Evolutionary conservation across 2,888 invertebrate species (phyloP).

Genomic region (Rhagophthalmus giganteus): DNA sequence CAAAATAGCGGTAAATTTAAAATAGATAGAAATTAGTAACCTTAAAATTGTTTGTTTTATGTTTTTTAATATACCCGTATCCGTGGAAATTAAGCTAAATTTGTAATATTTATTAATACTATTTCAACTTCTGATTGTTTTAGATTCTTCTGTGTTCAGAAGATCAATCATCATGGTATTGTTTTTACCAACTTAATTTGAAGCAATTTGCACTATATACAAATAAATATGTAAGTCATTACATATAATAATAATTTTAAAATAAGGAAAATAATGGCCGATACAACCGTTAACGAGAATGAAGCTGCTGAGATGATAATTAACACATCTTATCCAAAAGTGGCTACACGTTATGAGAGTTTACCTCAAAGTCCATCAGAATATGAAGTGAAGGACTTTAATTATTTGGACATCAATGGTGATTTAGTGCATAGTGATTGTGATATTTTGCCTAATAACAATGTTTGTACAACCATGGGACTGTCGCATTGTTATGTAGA

Average conservation of each 20-base stretch:
- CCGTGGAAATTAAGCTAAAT: too few species aligned
- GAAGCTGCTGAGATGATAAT: conserved; percentile 11
- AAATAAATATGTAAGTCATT: conserved; percentile 5
- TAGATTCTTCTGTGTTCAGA: too few species aligned
- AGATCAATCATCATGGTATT: conserved; percentile 1
- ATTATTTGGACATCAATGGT: conserved; percentile 39
- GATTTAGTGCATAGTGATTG: conserved; percentile 34
- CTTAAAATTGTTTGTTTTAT: not conserved
- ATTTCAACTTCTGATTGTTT: too few species aligned
- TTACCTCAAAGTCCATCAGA: conserved; percentile 12
- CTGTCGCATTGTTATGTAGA: conserved; percentile 35
- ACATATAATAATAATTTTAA: not conserved
- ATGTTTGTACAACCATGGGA: conserved; percentile 42
- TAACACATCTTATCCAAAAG: conserved; percentile 12
- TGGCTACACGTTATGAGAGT: conserved; percentile 11
- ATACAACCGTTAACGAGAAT: conserved; percentile 26
- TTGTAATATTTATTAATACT: too few species aligned
- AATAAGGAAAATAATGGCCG: conserved; percentile 23
- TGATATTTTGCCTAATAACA: conserved; percentile 50
- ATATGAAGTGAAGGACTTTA: conserved; percentile 29
- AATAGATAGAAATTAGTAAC: not conserved
- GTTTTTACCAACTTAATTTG: conserved; percentile 12
- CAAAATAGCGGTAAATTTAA: conserved; percentile 27
- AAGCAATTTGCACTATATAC: conserved; percentile 1
- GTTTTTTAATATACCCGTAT: not conserved